A percentile compares a stretch with the other conserved stretches of the same genome.
Evolutionary conservation across 1,140 invertebrate genomes (phyloP).

Genomic region (Conopomorpha cramerella): DNA sequence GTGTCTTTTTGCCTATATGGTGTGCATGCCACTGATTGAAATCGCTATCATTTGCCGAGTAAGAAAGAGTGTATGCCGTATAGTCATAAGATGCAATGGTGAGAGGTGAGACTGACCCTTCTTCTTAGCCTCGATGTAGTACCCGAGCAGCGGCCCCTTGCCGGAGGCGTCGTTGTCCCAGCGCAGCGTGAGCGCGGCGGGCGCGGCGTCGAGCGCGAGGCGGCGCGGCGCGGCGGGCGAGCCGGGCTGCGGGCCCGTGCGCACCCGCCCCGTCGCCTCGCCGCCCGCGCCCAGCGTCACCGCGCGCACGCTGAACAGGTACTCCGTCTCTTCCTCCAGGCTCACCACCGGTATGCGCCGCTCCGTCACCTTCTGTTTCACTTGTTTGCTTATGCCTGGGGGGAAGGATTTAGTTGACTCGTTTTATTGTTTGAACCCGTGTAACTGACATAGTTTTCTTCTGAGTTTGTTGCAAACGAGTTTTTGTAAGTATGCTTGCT

Average conservation of each 20-base stretch:
- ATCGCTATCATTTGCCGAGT: too few relatives aligned
- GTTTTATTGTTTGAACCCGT: slow-evolving; percentile 1
- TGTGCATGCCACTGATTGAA: too few relatives aligned
- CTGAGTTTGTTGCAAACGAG: too few relatives aligned
- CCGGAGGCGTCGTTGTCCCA: slow-evolving; percentile 90
- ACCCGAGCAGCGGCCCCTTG: slow-evolving; percentile 84
- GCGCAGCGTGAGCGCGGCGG: slow-evolving; percentile 82
- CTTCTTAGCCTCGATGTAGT: slow-evolving; percentile 88
- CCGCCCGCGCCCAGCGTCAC: slow-evolving; percentile 87
- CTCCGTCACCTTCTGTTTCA: slow-evolving; percentile 88
- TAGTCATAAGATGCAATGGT: not conserved
- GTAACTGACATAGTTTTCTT: too few relatives aligned
- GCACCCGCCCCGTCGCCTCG: slow-evolving; percentile 78
- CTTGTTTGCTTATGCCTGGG: slow-evolving; percentile 86
- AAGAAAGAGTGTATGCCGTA: too few relatives aligned
- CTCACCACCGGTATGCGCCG: slow-evolving; percentile 80
- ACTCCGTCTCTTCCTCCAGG: slow-evolving; percentile 89
- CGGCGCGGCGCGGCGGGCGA: slow-evolving; percentile 86
- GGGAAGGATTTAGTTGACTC: not conserved
- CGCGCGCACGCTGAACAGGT: slow-evolving; percentile 88
- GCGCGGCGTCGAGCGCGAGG: slow-evolving; percentile 74
- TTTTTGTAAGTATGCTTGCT: too few relatives aligned
- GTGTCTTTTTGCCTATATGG: too few relatives aligned
- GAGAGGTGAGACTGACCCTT: slow-evolving; percentile 66
- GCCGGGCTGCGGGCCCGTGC: slow-evolving; percentile 93